A percentile compares a stretch with the other conserved stretches of the same genome.
These are phyloP conservation scores for Charadrius vociferus DNA, from an alignment of 2,113 vertebrate genomes.

Conservation along the genomic window DNA sequence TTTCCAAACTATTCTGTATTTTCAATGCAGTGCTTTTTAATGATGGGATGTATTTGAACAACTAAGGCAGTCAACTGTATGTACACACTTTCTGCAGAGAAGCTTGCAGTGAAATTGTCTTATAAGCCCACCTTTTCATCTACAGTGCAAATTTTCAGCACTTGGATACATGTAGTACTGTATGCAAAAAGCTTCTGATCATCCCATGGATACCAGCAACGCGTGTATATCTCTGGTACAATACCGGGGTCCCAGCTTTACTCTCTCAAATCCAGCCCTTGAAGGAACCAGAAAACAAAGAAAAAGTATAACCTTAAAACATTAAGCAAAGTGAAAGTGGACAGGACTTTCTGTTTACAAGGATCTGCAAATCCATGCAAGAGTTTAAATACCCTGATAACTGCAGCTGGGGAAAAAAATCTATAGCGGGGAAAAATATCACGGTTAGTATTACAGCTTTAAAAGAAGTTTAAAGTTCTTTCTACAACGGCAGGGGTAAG, in stretches of 20 bases:
- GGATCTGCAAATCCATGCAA: not conserved
- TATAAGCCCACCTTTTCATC: not conserved
- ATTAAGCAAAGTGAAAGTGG: not conserved
- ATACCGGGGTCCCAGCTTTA: not conserved
- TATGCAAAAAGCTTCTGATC: not conserved
- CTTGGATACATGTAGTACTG: not conserved
- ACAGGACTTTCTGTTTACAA: not conserved
- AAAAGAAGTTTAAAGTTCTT: not conserved
- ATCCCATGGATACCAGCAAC: not conserved
- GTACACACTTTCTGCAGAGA: not conserved
- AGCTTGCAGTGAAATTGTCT: not conserved
- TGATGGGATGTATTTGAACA: not conserved
- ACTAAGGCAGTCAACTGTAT: not conserved
- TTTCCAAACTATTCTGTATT: not conserved
- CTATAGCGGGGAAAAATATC: not conserved
- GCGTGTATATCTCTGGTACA: not conserved
- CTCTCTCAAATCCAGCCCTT: not conserved
- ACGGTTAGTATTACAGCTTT: not conserved
- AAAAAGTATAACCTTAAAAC: not conserved
- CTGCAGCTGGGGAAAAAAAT: not conserved
- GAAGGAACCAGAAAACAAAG: not conserved
- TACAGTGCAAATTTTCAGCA: not conserved
- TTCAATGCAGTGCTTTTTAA: not conserved
- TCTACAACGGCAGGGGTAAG: not conserved
- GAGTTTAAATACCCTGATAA: not conserved